Base-by-base conservation (phyloP, 1,140 invertebrate species). In the Stegodyphus mimosarum region DNA sequence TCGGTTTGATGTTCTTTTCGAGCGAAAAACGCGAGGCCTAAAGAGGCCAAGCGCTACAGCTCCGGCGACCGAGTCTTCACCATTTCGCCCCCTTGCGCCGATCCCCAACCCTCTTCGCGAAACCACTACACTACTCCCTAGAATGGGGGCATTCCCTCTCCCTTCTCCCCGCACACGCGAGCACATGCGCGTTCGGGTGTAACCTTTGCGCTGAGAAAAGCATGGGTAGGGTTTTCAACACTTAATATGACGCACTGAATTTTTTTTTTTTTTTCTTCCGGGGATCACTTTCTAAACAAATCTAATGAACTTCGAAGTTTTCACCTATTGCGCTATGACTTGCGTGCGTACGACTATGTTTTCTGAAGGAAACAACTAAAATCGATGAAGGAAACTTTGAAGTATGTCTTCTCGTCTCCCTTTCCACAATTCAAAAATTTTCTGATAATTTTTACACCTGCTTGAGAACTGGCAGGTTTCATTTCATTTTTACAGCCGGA, bases 101-200 rank as follows among this genome's bases (percentile, higher is more conserved):
- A 76, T 76, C 81, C 81, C 81, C 80, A 71, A 73, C 80, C 80
- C 73, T 76, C 73, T 81, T 75, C 72, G 81, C 66, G 67, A 84
- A 84, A 84, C 81, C 81, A 84, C 81, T 84, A 84, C 83, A 86
- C 83, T 86, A 78, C 83, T 77, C 83, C 75, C 66, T 72, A 72
- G 75, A 86, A 86, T 86, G 83, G 83, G 83, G 83, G 83, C 83
- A 86, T 78, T 86, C 49, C 81, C 64, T 70, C 69, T 71, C 66
- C 33, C 33, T 33, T 33, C 74, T 73, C 64, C 71, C n/a, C 10
- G 13, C 15, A 18, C 49, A 17, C 83, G 66, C 69, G 67, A 78
- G 83, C 83, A 86, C 83, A 86, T 86, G 83, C 83, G 83, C 83
- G 83, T 33, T 86, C 83, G 83, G 53, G 15, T 86, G 83, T 86